Evolutionary conservation across 2,888 invertebrate species (phyloP), one percentile per base, ranked within the genome.

Genomic region (Vesta saturnalis): DNA sequence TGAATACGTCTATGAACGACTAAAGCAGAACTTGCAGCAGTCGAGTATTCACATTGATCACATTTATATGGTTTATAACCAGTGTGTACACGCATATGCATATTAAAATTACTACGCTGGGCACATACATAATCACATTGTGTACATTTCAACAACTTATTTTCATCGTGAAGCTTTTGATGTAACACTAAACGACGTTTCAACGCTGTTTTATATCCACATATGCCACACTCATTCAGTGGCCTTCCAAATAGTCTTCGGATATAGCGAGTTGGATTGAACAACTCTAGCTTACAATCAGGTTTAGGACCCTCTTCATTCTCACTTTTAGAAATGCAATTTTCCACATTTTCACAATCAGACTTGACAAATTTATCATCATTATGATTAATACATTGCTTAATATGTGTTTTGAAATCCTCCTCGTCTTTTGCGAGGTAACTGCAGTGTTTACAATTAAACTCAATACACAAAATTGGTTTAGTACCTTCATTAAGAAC

Each of bases 111-210:
- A 35, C 69, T 65, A 10, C 21, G 35, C 39, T 60, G 61, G 12
- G 68, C 68, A 35, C 69, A 69, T 1, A 69, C 54, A 22, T 69
- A 69, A 8, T 64, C 59, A 35, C 69, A 69, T 22, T 69, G 21
- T 1, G 60, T 64, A 12, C 69, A 69, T 39, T 69, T 69, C 19
- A 54, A 58, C 22, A 69, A 43, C 8, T 43, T 35, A 12, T 69
- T 64, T 46, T 69, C 61, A 18, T 60, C 58, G 61, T 69, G 69
- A 6, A 65, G 61, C 22, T 64, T 69, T 4, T 19, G 64, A 15
- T 69, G 69, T 10, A 69, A 52, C 8, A 61, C 14, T 15, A 57
- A 19, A 8, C 68, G 54, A 10, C 68, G 60, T 58, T 68, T 68
- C 6, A 68, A 21, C 1, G 60, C 64, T 6, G 68, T 68, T 43